A percentile compares a stretch with the other conserved stretches of the same genome.
These are phyloP conservation scores for Pardosa pseudoannulata DNA, from an alignment of 2,888 invertebrate species.

Conservation along the genomic window DNA sequence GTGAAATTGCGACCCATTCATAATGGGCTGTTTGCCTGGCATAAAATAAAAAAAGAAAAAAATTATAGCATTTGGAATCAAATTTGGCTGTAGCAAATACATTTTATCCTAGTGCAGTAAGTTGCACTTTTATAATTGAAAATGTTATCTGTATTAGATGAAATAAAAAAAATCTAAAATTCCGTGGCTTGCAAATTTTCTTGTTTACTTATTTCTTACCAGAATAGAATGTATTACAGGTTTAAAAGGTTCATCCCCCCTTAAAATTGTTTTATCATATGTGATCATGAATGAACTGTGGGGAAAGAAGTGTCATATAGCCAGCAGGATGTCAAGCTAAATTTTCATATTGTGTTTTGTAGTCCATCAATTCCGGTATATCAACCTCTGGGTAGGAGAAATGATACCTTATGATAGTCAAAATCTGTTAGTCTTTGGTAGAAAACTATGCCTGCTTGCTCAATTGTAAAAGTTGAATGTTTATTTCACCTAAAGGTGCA, in stretches of 20 bases:
- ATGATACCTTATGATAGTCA: constrained; percentile 41
- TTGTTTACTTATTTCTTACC: background rate
- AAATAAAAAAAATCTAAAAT: background rate
- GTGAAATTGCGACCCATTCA: too few species aligned
- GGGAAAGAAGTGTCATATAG: background rate
- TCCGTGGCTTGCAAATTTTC: background rate
- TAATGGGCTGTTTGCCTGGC: too few species aligned
- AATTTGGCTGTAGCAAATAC: background rate
- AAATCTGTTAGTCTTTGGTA: constrained; percentile 56
- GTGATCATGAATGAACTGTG: background rate
- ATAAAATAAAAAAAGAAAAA: too few species aligned
- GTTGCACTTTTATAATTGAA: background rate
- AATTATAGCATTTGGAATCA: too few species aligned
- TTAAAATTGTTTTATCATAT: background rate
- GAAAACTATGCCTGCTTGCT: constrained; percentile 66
- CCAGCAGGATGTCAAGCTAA: background rate
- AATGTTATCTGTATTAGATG: background rate
- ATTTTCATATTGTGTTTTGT: constrained; percentile 64
- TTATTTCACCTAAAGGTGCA: constrained; percentile 59
- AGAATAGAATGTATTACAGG: background rate
- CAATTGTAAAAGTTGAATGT: constrained; percentile 68
- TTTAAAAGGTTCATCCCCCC: constrained; percentile 3
- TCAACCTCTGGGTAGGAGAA: constrained; percentile 57
- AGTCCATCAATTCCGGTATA: constrained; percentile 56
- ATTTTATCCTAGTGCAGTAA: background rate